These are phyloP conservation scores for Idaea straminata DNA, from an alignment of 2,888 invertebrate genomes.

Conservation along the genomic window DNA sequence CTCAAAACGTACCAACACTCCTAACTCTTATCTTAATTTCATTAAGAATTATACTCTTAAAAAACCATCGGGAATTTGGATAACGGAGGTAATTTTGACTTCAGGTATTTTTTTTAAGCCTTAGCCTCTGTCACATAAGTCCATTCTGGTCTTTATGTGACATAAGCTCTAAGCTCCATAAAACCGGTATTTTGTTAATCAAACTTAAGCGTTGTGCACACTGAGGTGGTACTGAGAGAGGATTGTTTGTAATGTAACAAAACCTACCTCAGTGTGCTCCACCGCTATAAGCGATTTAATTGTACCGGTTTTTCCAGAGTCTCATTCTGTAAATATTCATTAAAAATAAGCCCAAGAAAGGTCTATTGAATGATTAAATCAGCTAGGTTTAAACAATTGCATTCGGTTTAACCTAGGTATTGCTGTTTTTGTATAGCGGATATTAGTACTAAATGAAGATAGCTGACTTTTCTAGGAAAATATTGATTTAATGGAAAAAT, in stretches of 20 bases:
- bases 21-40: slow-evolving; percentile 39
- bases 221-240: neutral
- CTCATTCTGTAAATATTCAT: neutral
- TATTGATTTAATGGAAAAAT: too few relatives aligned
- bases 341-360: neutral
- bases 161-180: neutral
- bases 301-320: neutral
- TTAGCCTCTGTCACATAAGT: neutral
- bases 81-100: slow-evolving; percentile 38
- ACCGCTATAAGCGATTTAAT: neutral
- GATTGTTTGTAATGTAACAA: neutral
- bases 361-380: neutral
- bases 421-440: too few relatives aligned
- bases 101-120: neutral
- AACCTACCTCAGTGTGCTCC: too few relatives aligned
- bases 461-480: too few relatives aligned
- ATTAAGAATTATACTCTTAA: slow-evolving; percentile 41
- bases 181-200: neutral
- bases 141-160: neutral
- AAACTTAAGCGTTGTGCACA: neutral
- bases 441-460: too few relatives aligned
- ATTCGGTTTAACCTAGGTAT: too few relatives aligned
- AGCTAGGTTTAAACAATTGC: too few relatives aligned
- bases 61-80: slow-evolving; percentile 55
- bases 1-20: slow-evolving; percentile 34